Evolutionary conservation across 2,113 vertebrate genomes (phyloP).

Genomic region (Heterotilapia buettikoferi): DNA sequence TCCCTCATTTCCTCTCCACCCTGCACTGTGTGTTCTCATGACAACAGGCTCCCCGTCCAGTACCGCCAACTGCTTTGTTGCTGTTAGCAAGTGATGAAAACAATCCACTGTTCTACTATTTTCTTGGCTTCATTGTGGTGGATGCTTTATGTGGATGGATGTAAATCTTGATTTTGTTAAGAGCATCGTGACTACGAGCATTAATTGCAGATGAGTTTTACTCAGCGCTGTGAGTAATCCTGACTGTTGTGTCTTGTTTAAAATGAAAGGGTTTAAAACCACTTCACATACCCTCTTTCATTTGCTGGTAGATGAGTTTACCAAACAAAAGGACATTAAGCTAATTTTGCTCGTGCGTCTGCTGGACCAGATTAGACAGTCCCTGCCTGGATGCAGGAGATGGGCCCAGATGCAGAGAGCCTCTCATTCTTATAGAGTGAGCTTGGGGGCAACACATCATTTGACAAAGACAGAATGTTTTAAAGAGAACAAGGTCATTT

Average conservation of each 20-base stretch:
- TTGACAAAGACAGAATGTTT: constrained; percentile 24
- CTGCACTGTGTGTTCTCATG: constrained; percentile 52
- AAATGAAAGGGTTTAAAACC: constrained; percentile 48
- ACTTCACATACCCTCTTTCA: constrained; percentile 2
- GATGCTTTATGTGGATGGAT: background rate
- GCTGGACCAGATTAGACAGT: constrained; percentile 47
- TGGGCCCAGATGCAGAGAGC: constrained; percentile 24
- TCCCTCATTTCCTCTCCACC: background rate
- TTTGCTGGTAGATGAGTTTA: constrained; percentile 36
- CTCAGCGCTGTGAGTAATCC: background rate
- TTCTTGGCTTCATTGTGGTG: background rate
- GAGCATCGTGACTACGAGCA: constrained; percentile 2
- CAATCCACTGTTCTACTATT: background rate
- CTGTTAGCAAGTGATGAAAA: constrained; percentile 33
- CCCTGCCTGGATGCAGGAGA: constrained; percentile 27
- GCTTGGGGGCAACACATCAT: constrained; percentile 21
- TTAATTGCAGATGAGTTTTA: constrained; percentile 19
- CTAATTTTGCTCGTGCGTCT: constrained; percentile 33
- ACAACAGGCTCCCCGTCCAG: constrained; percentile 55
- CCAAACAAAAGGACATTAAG: constrained; percentile 59
- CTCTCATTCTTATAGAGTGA: constrained; percentile 17
- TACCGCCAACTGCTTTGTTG: constrained; percentile 46
- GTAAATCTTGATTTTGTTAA: constrained; percentile 15
- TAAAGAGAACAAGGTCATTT: constrained; percentile 26
- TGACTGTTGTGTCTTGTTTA: background rate